Base-by-base conservation (phyloP, 2,113 vertebrate genomes). In the Psephotus haematonotus region DNA sequence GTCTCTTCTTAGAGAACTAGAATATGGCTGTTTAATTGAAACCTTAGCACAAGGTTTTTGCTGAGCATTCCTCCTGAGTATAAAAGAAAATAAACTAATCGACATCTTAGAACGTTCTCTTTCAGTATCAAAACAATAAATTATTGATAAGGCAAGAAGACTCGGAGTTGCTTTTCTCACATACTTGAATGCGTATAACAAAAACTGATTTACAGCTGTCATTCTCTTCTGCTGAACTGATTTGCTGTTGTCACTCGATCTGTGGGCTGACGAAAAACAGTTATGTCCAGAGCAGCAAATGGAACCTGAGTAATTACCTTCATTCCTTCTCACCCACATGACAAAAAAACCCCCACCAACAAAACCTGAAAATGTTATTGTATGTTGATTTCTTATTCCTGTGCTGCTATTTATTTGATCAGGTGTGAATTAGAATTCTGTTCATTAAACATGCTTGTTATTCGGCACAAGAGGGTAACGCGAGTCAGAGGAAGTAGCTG, bases 401-500 rank as follows among this genome's bases (percentile, higher is more conserved):
- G 79, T 2, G 2, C 89, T 94, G 96, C 97, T 94, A 95, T 98
- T 98, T 98, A 98, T 98, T 98, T 98, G 98, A 98, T 98, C 98
- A 99, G 98, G 98, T 99, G 98, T 98, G 98, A 98, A 99, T 98
- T 97, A 97, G 97, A 98, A 97, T 97, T 97, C 95, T 96, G 97
- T 98, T 98, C 97, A 93, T 98, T 98, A 98, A 98, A 98, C 49
- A 65, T 85, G 97, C 97, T 91, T 97, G 98, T 98, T 98, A 97
- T 98, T 98, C 97, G 91, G 98, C 98, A 98, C 97, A 98, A 98
- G 98, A 98, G 98, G 98, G 98, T 98, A 98, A 98, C 95, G 88
- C 94, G 82, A 98, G 98, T 98, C 98, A 98, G 98, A 98, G 98
- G 99, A 99, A 99, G 99, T 98, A 97, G 98, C 98, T 98, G 98